phyloP scores from a whole-genome alignment of 2,113 vertebrate genomes.

The Crotalus horridus region DNA sequence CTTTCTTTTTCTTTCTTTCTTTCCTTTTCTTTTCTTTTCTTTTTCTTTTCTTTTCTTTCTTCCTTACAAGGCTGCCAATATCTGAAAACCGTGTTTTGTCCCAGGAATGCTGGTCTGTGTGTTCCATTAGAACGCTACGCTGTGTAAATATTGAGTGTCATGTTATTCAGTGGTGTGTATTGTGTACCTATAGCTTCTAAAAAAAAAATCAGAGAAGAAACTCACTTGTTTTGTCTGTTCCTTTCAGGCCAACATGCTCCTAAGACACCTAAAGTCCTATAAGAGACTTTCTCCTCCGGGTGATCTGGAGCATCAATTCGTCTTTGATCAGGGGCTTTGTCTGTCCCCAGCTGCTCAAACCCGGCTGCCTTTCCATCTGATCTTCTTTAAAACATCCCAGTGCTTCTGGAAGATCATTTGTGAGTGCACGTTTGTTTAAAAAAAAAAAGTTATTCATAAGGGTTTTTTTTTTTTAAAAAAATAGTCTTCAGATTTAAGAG shows the following conservation, averaged over 20 bases:
- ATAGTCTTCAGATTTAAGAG: not conserved
- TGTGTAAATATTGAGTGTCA: not conserved
- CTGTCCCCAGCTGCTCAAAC: slow-evolving; percentile 73
- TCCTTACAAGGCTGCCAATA: not conserved
- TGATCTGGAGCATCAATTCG: slow-evolving; percentile 83
- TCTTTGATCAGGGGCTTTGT: slow-evolving; percentile 77
- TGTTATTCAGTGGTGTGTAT: not conserved
- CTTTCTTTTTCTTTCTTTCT: too few relatives aligned
- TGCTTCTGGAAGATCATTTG: slow-evolving; percentile 92
- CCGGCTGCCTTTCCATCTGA: slow-evolving; percentile 90
- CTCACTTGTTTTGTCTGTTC: not conserved
- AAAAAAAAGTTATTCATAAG: not conserved
- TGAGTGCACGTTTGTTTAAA: slow-evolving; percentile 60
- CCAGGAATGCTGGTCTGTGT: not conserved
- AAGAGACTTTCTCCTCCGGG: slow-evolving; percentile 79
- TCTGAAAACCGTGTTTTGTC: not conserved
- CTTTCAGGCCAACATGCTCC: slow-evolving; percentile 81
- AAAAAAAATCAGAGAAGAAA: not conserved
- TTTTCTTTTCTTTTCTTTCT: not conserved
- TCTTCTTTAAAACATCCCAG: slow-evolving; percentile 81
- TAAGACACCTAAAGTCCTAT: slow-evolving; percentile 90
- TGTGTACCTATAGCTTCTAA: not conserved
- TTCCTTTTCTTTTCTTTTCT: too few relatives aligned
- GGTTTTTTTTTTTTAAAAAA: not conserved
- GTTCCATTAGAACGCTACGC: not conserved